Percentiles rank a stretch among this genome's conserved stretches.
phyloP scores from a whole-genome alignment of 2,113 vertebrate species.

The Dasypus novemcinctus region DNA sequence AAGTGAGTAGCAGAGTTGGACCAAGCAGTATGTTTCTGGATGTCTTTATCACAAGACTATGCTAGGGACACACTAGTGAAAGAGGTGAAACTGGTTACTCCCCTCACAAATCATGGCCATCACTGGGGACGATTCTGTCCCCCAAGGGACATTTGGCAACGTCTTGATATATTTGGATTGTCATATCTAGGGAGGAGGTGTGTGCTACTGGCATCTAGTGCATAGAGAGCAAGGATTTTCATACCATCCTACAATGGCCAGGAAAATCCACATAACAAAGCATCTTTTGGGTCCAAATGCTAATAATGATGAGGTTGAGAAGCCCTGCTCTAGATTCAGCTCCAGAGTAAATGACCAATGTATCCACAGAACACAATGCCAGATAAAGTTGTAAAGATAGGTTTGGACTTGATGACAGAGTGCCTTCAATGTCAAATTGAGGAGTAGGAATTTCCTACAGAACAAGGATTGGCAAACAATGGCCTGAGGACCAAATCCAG shows the following conservation, averaged over 20 bases:
- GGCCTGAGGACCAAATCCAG: not conserved
- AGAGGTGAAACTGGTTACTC: not conserved
- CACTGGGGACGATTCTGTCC: not conserved
- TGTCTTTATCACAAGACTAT: not conserved
- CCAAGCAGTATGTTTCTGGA: not conserved
- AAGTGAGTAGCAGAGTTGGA: not conserved
- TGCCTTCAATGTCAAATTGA: not conserved
- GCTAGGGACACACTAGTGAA: not conserved
- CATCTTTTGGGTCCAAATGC: too few species aligned
- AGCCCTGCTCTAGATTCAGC: not conserved
- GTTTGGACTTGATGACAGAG: not conserved
- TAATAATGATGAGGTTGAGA: not conserved
- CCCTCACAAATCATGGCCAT: not conserved
- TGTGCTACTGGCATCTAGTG: not conserved
- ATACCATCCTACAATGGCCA: not conserved
- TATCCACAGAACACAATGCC: not conserved
- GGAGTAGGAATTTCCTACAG: not conserved
- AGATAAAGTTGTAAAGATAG: not conserved
- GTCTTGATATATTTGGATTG: not conserved
- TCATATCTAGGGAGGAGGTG: not conserved
- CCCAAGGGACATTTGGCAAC: not conserved
- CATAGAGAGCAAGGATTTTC: not conserved
- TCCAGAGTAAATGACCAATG: not conserved
- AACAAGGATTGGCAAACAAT: not conserved
- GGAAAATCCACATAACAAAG: not conserved